These are phyloP conservation scores for Metellina segmentata DNA, from an alignment of 2,888 invertebrate species.

Conservation along the genomic window DNA sequence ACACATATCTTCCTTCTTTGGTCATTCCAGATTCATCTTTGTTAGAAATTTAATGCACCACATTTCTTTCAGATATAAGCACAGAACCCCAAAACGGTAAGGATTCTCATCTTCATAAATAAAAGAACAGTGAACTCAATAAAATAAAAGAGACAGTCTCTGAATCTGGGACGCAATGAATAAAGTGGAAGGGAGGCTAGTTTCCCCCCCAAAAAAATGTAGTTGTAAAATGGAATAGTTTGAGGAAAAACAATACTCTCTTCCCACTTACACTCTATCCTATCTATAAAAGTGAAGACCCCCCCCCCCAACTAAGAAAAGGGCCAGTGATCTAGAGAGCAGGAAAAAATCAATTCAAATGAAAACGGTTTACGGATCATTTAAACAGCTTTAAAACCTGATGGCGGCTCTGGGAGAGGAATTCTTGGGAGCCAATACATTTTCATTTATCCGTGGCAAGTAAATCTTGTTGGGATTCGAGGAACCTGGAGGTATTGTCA, in stretches of 20 bases:
- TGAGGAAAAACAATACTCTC: slow-evolving; percentile 1
- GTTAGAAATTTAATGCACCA: slow-evolving; percentile 26
- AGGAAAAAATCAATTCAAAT: slow-evolving; percentile 47
- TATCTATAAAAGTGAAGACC: slow-evolving; percentile 11
- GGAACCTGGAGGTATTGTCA: neutral
- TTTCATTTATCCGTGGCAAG: slow-evolving; percentile 42
- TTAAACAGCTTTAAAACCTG: slow-evolving; percentile 42
- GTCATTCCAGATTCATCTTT: neutral
- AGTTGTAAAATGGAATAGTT: slow-evolving; percentile 11
- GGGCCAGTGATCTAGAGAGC: neutral
- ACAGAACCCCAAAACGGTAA: neutral
- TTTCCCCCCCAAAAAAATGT: neutral
- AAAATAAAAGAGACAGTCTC: neutral
- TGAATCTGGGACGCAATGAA: slow-evolving; percentile 1
- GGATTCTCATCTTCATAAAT: slow-evolving; percentile 32
- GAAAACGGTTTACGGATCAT: slow-evolving; percentile 62
- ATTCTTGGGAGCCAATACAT: slow-evolving; percentile 9
- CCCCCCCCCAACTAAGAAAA: neutral
- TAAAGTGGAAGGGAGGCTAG: neutral
- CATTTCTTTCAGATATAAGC: slow-evolving; percentile 4
- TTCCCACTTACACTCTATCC: slow-evolving; percentile 11
- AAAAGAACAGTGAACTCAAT: slow-evolving; percentile 26
- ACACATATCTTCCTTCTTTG: neutral
- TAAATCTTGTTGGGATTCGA: slow-evolving; percentile 8
- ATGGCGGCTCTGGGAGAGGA: neutral